Base-by-base conservation (phyloP, 2,888 invertebrate species). In the Drosophila phalerata region DNA sequence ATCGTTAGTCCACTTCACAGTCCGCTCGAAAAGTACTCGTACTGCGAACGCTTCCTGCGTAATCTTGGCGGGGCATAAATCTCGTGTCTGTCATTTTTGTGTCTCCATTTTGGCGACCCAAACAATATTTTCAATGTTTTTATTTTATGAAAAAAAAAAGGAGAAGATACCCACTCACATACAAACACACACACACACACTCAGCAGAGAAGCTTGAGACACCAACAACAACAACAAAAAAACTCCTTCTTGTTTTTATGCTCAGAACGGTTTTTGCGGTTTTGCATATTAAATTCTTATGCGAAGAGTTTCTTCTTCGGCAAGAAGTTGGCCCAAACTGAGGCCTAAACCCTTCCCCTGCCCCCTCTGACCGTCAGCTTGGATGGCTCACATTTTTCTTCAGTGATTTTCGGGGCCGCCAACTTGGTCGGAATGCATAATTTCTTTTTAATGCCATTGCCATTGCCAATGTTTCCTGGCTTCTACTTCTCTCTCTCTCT, bases 41-140 rank as follows among this genome's bases (percentile, higher is more conserved):
- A 34, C 55, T 28, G 37, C 17, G 17, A 28, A 22, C 42, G 56
- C 52, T 52, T 67, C 53, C 85, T 88, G 89, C 85, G 88, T 88
- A 88, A 88, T 89, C 89, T 88, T 80, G 87, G 77, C 85, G 79
- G 69, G 85, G 82, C 89, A 90, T 90, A 90, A 91, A 90, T 90
- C 90, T 91, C 87, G 69, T 77, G 77, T 81, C 88, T 90, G 90
- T 91, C 89, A 90, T 90, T 90, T 90, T 90, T 90, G 89, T 90
- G 91, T 90, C 91, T 90, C 89, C 91, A 90, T 89, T 88, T 88
- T 88, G 90, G 89, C 87, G 90, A 89, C 87, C 89, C 88, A 89
- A 89, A 89, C 86, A 89, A 89, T 89, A 88, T 85, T 88, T 88
- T 72, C 89, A 89, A 88, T 88, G 86, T 86, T 86, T 83, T 82